Evolutionary conservation across 2,113 vertebrate genomes (phyloP).

Genomic region (Zapus hudsonius): DNA sequence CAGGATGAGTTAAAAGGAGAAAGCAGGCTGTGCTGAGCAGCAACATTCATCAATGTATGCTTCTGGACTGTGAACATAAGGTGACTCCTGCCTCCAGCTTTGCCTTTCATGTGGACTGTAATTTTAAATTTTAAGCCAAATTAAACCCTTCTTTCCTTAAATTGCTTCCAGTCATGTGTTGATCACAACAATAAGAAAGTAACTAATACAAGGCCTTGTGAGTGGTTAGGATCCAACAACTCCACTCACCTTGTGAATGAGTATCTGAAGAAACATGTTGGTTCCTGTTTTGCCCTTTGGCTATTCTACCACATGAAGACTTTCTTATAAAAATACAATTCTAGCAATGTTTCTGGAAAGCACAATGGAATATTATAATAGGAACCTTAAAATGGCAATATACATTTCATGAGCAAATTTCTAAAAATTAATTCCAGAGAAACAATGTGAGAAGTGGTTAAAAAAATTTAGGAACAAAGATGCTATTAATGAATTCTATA

Average conservation of each 20-base stretch:
- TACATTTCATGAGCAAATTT: slow-evolving; percentile 3
- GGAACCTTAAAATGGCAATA: background rate
- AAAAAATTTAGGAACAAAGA: background rate
- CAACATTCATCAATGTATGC: too few species aligned
- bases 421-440: background rate
- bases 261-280: background rate
- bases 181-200: too few species aligned
- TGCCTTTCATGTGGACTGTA: too few species aligned
- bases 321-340: slow-evolving; percentile 22
- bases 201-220: too few species aligned
- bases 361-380: background rate
- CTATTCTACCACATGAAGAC: background rate
- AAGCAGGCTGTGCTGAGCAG: too few species aligned
- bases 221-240: background rate
- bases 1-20: too few species aligned
- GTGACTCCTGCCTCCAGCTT: too few species aligned
- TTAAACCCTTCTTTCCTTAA: too few species aligned
- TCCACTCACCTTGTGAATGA: too few species aligned
- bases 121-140: too few species aligned
- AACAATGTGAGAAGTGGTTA: background rate
- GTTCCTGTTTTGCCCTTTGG: background rate
- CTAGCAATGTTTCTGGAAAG: background rate
- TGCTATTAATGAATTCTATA: background rate
- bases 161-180: too few species aligned
- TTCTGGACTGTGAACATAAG: too few species aligned